Conservation (phyloP, 1,140 invertebrate species). For the Popillia japonica region DNA sequence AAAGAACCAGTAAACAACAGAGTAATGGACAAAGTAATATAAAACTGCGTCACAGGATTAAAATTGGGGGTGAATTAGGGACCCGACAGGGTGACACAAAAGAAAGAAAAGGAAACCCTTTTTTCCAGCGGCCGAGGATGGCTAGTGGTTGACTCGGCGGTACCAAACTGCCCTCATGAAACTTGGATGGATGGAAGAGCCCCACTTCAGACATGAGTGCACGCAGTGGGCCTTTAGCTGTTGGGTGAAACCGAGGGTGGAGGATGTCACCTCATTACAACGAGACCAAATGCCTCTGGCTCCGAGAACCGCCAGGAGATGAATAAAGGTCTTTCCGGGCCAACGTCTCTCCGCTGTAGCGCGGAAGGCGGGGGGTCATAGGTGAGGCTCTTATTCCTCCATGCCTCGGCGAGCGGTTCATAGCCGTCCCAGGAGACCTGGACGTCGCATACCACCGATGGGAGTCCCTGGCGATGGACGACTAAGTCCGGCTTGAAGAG, state of each 20-base stretch:
- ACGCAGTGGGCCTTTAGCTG: constrained; percentile 37
- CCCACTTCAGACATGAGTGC: constrained; percentile 21
- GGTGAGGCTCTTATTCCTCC: not conserved
- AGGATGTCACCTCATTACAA: constrained; percentile 25
- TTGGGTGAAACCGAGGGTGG: not conserved
- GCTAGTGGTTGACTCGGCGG: too few species aligned
- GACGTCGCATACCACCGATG: constrained; percentile 23
- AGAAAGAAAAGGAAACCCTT: too few species aligned
- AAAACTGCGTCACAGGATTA: too few species aligned
- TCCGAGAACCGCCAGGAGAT: constrained; percentile 42
- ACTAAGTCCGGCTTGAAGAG: not conserved
- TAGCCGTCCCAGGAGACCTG: constrained; percentile 38
- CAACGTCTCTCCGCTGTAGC: not conserved
- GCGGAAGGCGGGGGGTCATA: not conserved
- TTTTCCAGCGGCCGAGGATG: too few species aligned
- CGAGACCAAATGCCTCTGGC: too few species aligned
- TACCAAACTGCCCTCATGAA: too few species aligned
- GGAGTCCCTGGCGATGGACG: too few species aligned
- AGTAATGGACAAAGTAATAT: too few species aligned
- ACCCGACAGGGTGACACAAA: too few species aligned
- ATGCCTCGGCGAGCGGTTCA: not conserved
- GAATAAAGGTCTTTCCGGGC: constrained; percentile 36
- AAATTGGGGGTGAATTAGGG: too few species aligned
- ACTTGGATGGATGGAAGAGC: not conserved
- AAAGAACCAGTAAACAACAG: too few species aligned